Conservation (phyloP, 2,113 vertebrate species). For the Rhodinocichla rosea region DNA sequence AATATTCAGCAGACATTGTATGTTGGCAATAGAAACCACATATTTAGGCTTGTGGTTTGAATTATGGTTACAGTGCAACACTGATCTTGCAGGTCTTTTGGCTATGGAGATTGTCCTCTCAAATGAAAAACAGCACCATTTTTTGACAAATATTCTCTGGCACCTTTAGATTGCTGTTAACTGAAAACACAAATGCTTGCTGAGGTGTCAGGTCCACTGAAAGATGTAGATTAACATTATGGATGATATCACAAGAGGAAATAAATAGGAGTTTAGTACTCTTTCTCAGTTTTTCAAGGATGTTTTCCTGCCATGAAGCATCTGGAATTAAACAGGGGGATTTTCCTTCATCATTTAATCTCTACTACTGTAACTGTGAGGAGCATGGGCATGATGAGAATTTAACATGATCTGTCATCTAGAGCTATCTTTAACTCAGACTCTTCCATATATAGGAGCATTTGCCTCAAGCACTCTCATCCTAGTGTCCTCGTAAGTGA, state of each 20-base stretch:
- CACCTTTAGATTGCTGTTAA: conserved; percentile 48
- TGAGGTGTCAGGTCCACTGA: not conserved
- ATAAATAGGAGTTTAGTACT: not conserved
- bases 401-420: conserved; percentile 17
- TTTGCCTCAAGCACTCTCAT: not conserved
- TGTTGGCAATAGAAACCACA: not conserved
- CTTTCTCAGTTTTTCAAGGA: not conserved
- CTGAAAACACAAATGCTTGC: conserved; percentile 42
- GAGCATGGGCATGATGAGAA: not conserved
- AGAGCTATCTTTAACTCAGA: conserved; percentile 20
- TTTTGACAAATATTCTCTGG: conserved; percentile 45
- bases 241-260: not conserved
- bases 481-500: not conserved
- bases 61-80: conserved; percentile 4
- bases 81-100: not conserved
- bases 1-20: conserved; percentile 36
- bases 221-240: not conserved
- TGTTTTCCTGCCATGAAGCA: not conserved
- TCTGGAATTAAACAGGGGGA: not conserved
- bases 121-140: conserved; percentile 58
- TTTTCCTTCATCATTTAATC: conserved; percentile 10
- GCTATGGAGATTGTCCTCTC: not conserved
- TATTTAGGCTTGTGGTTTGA: conserved; percentile 44
- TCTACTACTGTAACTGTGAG: not conserved
- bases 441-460: conserved; percentile 47